Base-by-base conservation (phyloP, 2,888 invertebrate species). In the Encarsia formosa region DNA sequence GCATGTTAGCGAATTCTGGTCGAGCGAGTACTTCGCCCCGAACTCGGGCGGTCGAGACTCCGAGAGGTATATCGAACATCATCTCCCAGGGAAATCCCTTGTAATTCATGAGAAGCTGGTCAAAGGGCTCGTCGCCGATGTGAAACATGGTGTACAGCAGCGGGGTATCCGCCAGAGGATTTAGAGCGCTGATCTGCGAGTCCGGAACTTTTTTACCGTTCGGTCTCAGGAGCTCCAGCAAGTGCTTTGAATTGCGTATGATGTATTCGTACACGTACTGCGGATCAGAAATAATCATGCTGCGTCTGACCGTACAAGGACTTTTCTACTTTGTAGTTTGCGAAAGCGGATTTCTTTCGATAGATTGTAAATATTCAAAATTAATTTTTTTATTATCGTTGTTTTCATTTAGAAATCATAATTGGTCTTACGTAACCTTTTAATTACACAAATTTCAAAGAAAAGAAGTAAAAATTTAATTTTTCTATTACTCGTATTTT, bases 141-240 rank as follows among this genome's bases (percentile, higher is more conserved):
- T 87, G 87, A 65, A 90, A 91, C 88, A 90, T 89, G 6, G 82
- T 81, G 65, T 86, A 83, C 0, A 88, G 73, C 11, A 90, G 73
- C 0, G 83, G 81, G 0, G 70, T 69, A 3, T 59, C 43, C 11
- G 59, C 24, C 6, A 57, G 49, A 1, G 62, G 61, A 5, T 60
- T 9, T 5, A 20, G 15, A 0, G 50, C 56, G 3, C 16, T 11
- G 3, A 54, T n/a, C 1, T 19, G 47, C 15, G 38, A 29, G 31
- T 54, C 49, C 19, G 44, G 38, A n/a, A 26, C 56, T 39, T 22
- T 71, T 76, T 37, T 72, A 73, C 51, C 66, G 65, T 20, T 50
- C 71, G 74, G 71, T 70, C 61, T 72, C 64, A 61, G 66, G 59
- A 52, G 75, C 66, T 60, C 79, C 39, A 88, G 65, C 52, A 90